Conservation (phyloP, 2,797 vertebrate species). For the Peromyscus melanophrys region DNA sequence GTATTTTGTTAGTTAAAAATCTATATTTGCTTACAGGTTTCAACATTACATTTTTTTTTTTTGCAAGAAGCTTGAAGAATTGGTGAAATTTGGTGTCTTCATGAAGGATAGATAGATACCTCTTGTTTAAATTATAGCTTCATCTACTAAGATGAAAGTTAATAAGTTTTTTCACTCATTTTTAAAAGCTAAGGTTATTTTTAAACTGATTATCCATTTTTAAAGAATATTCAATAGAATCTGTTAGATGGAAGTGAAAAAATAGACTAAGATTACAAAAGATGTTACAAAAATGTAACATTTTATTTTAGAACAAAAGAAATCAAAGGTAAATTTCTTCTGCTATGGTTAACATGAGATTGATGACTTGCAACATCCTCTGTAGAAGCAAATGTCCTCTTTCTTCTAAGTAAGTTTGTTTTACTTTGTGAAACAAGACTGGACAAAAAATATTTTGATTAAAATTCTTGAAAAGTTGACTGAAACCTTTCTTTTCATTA, state of each 20-base stretch:
- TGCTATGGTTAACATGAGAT: not conserved
- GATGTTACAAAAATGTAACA: not conserved
- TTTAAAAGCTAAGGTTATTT: not conserved
- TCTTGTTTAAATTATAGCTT: not conserved
- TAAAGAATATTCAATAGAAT: slow-evolving; percentile 29
- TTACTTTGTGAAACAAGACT: slow-evolving; percentile 58
- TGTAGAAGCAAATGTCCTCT: not conserved
- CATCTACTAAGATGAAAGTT: slow-evolving; percentile 4
- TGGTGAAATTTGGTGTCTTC: not conserved
- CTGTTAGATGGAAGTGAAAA: slow-evolving; percentile 1
- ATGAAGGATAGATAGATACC: not conserved
- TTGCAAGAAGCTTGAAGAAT: not conserved
- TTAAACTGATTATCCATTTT: slow-evolving; percentile 3
- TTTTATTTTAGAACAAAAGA: slow-evolving; percentile 3
- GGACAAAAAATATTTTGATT: slow-evolving; percentile 41
- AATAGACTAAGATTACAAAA: slow-evolving; percentile 39
- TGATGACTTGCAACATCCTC: not conserved
- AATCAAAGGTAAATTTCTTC: not conserved
- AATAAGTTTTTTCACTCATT: not conserved
- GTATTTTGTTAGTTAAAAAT: slow-evolving; percentile 23
- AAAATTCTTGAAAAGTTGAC: slow-evolving; percentile 23
- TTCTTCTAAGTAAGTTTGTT: not conserved
- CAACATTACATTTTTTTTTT: not conserved
- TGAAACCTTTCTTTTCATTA: not conserved
- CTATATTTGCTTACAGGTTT: not conserved